These are phyloP conservation scores for Doryteuthis pealeii DNA, from an alignment of 1,140 invertebrate genomes.

Conservation along the genomic window DNA sequence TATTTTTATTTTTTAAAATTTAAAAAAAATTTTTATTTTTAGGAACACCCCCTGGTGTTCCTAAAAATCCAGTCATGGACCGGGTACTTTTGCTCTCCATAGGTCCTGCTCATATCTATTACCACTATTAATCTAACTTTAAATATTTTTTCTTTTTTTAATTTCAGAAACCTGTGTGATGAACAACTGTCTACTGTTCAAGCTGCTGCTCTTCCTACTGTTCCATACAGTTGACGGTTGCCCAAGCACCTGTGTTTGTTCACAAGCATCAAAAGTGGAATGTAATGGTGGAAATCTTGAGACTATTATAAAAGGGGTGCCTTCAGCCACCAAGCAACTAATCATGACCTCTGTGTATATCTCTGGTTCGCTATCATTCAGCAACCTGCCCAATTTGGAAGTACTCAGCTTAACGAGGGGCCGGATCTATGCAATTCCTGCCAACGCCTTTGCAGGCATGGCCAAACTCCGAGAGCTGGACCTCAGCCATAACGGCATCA, in stretches of 20 bases:
- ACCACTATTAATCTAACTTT: too few species aligned
- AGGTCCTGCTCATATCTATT: too few species aligned
- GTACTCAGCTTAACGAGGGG: constrained; percentile 22
- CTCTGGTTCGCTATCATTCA: background rate
- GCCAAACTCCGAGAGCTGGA: constrained; percentile 28
- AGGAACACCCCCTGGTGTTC: too few species aligned
- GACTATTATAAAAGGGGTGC: constrained; percentile 14
- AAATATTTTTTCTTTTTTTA: background rate
- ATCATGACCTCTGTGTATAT: constrained; percentile 3
- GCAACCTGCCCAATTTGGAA: background rate
- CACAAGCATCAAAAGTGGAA: background rate
- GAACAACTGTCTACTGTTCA: background rate
- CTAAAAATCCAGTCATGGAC: too few species aligned
- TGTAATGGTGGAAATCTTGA: constrained; percentile 15
- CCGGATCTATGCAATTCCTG: constrained; percentile 27
- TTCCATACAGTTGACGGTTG: background rate
- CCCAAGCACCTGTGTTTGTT: constrained; percentile 19
- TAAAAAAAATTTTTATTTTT: too few species aligned
- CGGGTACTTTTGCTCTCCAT: too few species aligned
- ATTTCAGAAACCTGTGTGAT: constrained; percentile 6
- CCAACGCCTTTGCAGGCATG: constrained; percentile 25
- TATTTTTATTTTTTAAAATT: too few species aligned
- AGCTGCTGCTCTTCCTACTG: background rate
- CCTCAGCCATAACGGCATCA: constrained; percentile 38
- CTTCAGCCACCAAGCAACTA: constrained; percentile 2